phyloP scores from a whole-genome alignment of 2,113 vertebrate genomes.

The Erythrolamprus reginae region DNA sequence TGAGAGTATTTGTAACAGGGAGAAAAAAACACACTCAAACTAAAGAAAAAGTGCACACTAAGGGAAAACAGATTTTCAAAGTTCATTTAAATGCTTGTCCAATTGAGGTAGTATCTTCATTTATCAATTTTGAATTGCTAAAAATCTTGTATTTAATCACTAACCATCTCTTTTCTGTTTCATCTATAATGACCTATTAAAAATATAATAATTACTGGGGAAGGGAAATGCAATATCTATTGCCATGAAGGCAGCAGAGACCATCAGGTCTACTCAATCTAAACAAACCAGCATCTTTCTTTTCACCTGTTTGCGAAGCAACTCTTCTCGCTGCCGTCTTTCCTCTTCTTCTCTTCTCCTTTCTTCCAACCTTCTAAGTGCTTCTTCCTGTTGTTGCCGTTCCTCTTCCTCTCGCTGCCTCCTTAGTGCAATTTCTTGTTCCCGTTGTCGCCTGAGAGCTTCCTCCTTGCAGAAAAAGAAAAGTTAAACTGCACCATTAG shows the following conservation, averaged over 20 bases:
- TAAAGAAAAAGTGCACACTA: background rate
- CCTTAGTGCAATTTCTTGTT: conserved; percentile 86
- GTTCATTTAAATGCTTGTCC: background rate
- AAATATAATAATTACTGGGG: background rate
- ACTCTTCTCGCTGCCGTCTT: conserved; percentile 83
- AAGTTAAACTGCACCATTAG: background rate
- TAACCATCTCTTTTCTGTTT: background rate
- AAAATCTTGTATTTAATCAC: background rate
- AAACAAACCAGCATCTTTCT: background rate
- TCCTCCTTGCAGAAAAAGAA: conserved; percentile 68
- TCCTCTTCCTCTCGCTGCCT: conserved; percentile 92
- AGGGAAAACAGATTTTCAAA: background rate
- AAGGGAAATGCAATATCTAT: background rate
- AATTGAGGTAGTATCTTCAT: background rate
- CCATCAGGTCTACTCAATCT: background rate
- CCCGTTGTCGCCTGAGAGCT: conserved; percentile 71
- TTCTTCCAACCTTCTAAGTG: conserved; percentile 83
- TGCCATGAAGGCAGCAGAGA: background rate
- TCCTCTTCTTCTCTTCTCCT: conserved; percentile 91
- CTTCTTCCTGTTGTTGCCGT: conserved; percentile 88
- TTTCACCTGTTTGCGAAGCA: conserved; percentile 88
- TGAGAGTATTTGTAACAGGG: background rate
- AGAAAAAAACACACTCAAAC: background rate
- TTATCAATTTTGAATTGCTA: background rate
- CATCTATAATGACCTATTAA: background rate